Evolutionary conservation across 2,797 vertebrate genomes (phyloP).

Genomic region (Rhinophrynus dorsalis): DNA sequence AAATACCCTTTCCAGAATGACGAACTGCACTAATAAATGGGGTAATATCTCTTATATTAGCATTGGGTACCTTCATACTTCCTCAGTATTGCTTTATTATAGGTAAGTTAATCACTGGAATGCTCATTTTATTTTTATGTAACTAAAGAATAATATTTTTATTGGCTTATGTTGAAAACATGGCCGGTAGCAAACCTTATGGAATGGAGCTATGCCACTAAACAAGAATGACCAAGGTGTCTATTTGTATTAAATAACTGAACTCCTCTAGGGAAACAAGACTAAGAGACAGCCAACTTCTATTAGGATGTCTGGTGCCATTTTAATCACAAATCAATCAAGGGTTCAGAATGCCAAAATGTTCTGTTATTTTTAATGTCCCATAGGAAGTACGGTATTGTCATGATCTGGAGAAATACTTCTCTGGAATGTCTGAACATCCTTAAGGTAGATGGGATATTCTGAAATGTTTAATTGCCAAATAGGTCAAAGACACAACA

Average conservation of each 20-base stretch:
- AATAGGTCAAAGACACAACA: constrained; percentile 6
- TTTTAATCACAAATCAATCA: not conserved
- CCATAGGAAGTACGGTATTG: constrained; percentile 11
- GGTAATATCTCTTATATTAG: too few species aligned
- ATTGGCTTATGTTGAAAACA: too few species aligned
- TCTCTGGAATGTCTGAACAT: constrained; percentile 9
- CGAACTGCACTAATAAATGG: too few species aligned
- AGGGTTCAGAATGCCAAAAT: not conserved
- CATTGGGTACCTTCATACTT: too few species aligned
- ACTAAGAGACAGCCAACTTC: not conserved
- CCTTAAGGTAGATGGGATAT: not conserved
- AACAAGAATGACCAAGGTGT: not conserved
- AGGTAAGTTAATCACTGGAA: too few species aligned
- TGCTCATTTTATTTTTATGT: too few species aligned
- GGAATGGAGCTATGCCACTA: too few species aligned
- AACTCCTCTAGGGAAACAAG: not conserved
- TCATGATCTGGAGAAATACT: not conserved
- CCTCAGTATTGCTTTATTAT: too few species aligned
- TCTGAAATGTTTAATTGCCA: constrained; percentile 10
- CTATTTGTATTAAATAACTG: not conserved
- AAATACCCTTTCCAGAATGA: too few species aligned
- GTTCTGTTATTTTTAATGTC: not conserved
- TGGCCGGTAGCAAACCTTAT: too few species aligned
- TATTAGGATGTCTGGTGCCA: not conserved
- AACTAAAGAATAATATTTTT: too few species aligned